Conservation (phyloP, 1,140 invertebrate species). For the Trachymyrmex cornetzi region DNA sequence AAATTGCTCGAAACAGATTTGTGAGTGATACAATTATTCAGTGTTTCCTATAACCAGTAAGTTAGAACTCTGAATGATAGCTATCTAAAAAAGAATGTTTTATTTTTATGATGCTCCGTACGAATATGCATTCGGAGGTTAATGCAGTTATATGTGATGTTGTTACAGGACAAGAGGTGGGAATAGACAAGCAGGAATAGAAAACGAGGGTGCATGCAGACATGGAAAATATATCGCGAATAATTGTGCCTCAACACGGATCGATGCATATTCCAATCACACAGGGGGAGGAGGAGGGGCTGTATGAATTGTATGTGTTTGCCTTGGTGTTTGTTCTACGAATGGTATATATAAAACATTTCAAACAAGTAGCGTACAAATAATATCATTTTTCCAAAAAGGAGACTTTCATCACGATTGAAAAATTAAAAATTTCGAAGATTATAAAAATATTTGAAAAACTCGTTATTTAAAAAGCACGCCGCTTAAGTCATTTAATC, state of each 20-base stretch:
- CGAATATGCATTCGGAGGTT: constrained; percentile 16
- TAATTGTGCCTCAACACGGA: constrained; percentile 59
- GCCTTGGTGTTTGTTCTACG: not conserved
- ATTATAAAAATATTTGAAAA: not conserved
- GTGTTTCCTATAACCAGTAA: not conserved
- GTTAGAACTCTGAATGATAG: not conserved
- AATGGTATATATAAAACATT: not conserved
- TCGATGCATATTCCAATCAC: constrained; percentile 61
- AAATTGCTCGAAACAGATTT: not conserved
- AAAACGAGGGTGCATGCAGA: constrained; percentile 37
- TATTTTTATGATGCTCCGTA: constrained; percentile 56
- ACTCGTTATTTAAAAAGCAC: not conserved
- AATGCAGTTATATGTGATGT: constrained; percentile 61
- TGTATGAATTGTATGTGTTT: constrained; percentile 24
- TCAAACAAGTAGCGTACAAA: not conserved
- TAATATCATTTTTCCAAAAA: not conserved
- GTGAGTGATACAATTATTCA: not conserved
- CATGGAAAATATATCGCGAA: constrained; percentile 67
- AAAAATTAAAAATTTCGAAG: not conserved
- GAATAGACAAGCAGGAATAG: not conserved
- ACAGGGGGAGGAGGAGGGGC: not conserved
- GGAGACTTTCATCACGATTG: not conserved
- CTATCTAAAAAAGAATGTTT: constrained; percentile 15
- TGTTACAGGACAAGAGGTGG: constrained; percentile 24
- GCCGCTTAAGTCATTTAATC: not conserved